Percentiles rank a stretch among this genome's conserved stretches.
Evolutionary conservation across 1,140 invertebrate genomes (phyloP).

Genomic region (Pseudoatta argentina): DNA sequence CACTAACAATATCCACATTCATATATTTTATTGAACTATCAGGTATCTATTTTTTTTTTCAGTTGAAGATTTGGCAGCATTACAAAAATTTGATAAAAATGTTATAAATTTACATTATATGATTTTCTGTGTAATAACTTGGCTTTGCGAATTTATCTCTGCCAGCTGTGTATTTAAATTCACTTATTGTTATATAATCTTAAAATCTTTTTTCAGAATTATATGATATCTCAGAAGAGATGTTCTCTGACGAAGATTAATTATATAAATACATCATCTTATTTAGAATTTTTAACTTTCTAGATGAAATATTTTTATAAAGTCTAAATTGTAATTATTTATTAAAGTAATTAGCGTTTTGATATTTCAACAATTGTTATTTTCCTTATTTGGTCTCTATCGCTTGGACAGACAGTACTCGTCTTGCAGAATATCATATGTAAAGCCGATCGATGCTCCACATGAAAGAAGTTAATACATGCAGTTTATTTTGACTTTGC

Average conservation of each 20-base stretch:
- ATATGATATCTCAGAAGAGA: neutral
- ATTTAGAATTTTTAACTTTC: neutral
- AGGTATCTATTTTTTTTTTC: neutral
- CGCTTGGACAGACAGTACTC: too few relatives aligned
- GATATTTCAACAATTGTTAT: neutral
- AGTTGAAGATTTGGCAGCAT: neutral
- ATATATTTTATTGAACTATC: neutral
- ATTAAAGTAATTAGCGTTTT: neutral
- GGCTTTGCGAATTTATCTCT: neutral
- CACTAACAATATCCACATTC: neutral
- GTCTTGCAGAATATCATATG: neutral
- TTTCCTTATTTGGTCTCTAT: neutral
- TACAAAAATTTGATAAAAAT: slow-evolving; percentile 28
- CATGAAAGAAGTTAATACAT: slow-evolving; percentile 25
- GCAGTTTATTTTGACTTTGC: slow-evolving; percentile 72
- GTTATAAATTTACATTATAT: neutral
- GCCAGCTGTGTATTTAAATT: neutral
- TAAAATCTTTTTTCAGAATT: neutral
- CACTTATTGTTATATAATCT: neutral
- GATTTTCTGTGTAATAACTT: neutral
- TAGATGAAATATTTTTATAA: slow-evolving; percentile 16
- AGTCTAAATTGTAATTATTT: slow-evolving; percentile 23
- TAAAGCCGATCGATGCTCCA: neutral
- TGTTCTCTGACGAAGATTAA: neutral
- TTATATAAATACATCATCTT: slow-evolving; percentile 3